phyloP scores from a whole-genome alignment of 2,888 invertebrate species.

The Eumacrocentrus americanus region DNA sequence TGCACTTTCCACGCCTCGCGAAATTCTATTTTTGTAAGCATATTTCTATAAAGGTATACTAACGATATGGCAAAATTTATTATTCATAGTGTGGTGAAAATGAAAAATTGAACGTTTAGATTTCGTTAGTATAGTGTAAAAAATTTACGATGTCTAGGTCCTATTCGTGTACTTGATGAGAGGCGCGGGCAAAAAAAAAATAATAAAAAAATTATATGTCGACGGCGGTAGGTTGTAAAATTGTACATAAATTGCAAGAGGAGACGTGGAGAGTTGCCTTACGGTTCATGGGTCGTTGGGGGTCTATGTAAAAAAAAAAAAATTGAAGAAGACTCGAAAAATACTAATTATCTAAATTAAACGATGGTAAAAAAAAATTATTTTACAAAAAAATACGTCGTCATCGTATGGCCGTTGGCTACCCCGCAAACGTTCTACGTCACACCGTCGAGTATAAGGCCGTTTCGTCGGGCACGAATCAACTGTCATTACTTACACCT shows the following conservation, averaged over 20 bases:
- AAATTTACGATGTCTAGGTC: slow-evolving; percentile 62
- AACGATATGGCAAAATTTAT: slow-evolving; percentile 62
- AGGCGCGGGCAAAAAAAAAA: slow-evolving; percentile 39
- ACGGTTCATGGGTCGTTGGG: slow-evolving; percentile 51
- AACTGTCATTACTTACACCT: slow-evolving; percentile 43
- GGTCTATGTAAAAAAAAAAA: slow-evolving; percentile 38
- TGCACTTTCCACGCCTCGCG: slow-evolving; percentile 59
- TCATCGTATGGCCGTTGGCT: slow-evolving; percentile 40
- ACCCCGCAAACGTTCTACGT: slow-evolving; percentile 42
- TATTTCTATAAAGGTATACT: slow-evolving; percentile 62
- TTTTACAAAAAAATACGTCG: slow-evolving; percentile 34
- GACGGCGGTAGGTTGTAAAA: slow-evolving; percentile 65
- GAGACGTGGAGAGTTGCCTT: slow-evolving; percentile 62
- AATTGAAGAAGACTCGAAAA: slow-evolving; percentile 31
- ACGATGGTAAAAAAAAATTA: slow-evolving; percentile 25
- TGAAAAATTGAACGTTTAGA: slow-evolving; percentile 62
- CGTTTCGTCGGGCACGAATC: slow-evolving; percentile 44
- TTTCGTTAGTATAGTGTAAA: slow-evolving; percentile 62
- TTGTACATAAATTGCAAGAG: slow-evolving; percentile 69
- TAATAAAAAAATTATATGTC: slow-evolving; percentile 58
- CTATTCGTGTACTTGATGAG: slow-evolving; percentile 60
- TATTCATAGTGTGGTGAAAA: slow-evolving; percentile 62
- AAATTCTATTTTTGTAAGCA: slow-evolving; percentile 63
- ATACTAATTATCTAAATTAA: slow-evolving; percentile 40
- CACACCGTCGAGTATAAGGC: slow-evolving; percentile 46